A percentile compares a stretch with the other conserved stretches of the same genome.
Conservation (phyloP, 2,113 vertebrate species). For the Saccopteryx leptura region DNA sequence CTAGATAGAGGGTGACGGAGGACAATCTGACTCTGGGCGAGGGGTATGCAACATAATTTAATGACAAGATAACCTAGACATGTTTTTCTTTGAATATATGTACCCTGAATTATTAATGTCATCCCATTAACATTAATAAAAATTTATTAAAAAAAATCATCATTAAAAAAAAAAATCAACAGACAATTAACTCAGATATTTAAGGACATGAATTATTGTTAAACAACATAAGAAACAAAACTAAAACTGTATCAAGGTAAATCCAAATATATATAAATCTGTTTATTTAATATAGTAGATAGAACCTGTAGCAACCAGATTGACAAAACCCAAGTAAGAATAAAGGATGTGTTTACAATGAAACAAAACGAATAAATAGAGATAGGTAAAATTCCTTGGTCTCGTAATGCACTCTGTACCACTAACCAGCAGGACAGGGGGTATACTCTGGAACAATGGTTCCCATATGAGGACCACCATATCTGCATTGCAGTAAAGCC, state of each 20-base stretch:
- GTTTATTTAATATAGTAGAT: not conserved
- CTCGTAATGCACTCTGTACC: not conserved
- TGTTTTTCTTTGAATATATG: too few relatives aligned
- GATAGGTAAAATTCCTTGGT: not conserved
- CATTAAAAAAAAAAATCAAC: too few relatives aligned
- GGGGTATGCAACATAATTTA: too few relatives aligned
- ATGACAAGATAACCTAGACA: too few relatives aligned
- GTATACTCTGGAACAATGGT: not conserved
- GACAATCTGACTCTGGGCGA: too few relatives aligned
- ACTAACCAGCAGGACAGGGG: accelerated
- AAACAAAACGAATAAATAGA: not conserved
- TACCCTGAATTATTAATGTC: too few relatives aligned
- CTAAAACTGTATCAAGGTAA: not conserved
- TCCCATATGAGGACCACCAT: not conserved
- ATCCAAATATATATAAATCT: not conserved
- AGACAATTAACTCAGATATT: not conserved
- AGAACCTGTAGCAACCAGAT: not conserved
- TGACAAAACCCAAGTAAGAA: not conserved
- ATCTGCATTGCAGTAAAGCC: not conserved
- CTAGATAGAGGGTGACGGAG: too few relatives aligned
- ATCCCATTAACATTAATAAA: too few relatives aligned
- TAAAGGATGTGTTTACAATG: not conserved
- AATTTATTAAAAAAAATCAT: too few relatives aligned
- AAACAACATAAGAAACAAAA: not conserved
- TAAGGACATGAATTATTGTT: not conserved